Evolutionary conservation across 2,888 invertebrate genomes (phyloP).

Genomic region (Fragum whitleyi): DNA sequence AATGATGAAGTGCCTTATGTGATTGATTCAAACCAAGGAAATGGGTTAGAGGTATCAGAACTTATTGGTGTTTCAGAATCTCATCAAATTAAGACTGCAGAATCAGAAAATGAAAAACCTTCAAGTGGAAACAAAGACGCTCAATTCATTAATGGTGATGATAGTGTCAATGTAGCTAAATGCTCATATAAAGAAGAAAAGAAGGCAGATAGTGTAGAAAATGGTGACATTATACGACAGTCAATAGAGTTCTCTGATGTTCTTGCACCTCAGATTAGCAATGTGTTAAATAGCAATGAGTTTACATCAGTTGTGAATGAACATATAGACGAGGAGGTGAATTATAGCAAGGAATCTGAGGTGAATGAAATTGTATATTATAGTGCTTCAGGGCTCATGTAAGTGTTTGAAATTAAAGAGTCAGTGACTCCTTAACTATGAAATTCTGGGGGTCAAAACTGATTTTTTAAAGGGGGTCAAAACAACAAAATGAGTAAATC

Average conservation of each 20-base stretch:
- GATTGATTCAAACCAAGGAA: neutral
- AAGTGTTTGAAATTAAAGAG: no score
- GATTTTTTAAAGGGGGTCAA: no score
- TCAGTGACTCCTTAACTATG: no score
- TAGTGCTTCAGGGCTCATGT: neutral
- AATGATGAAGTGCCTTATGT: neutral
- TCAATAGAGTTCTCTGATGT: constrained; percentile 17
- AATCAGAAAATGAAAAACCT: neutral
- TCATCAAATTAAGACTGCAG: neutral
- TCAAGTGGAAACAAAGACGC: neutral
- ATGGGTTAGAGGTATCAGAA: neutral
- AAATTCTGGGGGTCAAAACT: no score
- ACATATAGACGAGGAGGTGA: neutral
- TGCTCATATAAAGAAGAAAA: neutral
- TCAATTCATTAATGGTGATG: neutral
- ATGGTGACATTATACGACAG: neutral
- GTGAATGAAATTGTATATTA: neutral
- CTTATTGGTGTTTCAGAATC: neutral
- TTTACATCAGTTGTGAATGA: neutral
- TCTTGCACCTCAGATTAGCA: neutral
- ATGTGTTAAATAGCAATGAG: neutral
- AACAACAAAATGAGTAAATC: no score
- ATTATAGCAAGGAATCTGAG: neutral
- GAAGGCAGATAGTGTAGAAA: neutral
- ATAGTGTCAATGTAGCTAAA: neutral